Base-by-base conservation (phyloP, 2,888 invertebrate genomes). In the Harpalus rufipes region DNA sequence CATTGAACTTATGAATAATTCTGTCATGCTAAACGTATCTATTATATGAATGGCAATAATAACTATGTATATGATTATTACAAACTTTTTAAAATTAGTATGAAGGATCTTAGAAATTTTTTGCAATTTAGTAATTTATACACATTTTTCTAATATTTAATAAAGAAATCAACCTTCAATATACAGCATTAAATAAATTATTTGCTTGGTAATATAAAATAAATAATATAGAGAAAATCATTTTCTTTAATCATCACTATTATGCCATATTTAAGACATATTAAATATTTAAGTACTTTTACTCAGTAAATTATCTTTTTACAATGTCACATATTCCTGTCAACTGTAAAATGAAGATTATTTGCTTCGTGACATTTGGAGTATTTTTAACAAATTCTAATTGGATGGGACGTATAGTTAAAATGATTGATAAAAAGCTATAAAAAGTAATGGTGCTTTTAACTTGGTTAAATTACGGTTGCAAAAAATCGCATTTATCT, bases 121-220 rank as follows among this genome's bases (percentile, higher is more conserved):
- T 21, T 18, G 21, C 18, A 63, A 63, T 72, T 72, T 39, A 14
- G 8, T 14, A 72, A 72, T 63, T 63, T 63, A 51, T 51, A 51
- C 10, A 12, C 21, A 63, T 18, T 63, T 63, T 21, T 63, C 12
- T 10, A 12, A 72, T 39, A 41, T 39, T n/a, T 10, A 74, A 41
- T 41, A 74, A 74, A 74, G 72, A 44, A 41, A 74, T 74, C 18
- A 74, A 16, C 72, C 44, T 74, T 74, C 72, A 44, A 74, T 74
- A 7, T 44, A 18, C 7, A 18, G 25, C 16, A 12, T 18, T 44
- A 44, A 8, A 72, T 7, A 39, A 74, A 74, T 74, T 41, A 44
- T 74, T 74, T 16, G 44, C 8, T 74, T 16, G 41, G 16, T 72
- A 8, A 16, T 16, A 10, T 39, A 39, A 14, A 44, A 41, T 16